Base-by-base conservation (phyloP, 2,888 invertebrate genomes). In the Ophion costatus region DNA sequence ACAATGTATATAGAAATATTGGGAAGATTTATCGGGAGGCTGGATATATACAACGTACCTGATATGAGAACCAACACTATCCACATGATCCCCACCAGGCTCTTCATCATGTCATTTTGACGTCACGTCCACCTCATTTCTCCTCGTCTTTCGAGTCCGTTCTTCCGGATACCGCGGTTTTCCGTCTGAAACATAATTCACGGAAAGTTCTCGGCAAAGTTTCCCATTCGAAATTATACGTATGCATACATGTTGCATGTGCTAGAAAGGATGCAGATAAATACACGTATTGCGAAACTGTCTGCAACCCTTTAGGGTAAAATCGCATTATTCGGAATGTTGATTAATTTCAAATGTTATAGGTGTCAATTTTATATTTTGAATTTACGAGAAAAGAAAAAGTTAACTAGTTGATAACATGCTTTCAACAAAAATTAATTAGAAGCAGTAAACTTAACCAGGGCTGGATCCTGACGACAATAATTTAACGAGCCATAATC, bases 31-130 rank as follows among this genome's bases (percentile, higher is more conserved):
- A 84, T 84, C 74, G 78, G 74, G 78, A 69, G 67, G 73, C 59
- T 57, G 17, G 24, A 42, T 70, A 70, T 76, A 59, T 66, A 69
- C 61, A 63, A 81, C 82, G 91, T 91, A 95, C 95, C 95, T 95
- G 95, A 95, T 94, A 95, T 94, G 92, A 95, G 94, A 93, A 95
- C 95, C 93, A 95, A 94, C 92, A 95, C 94, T 94, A 95, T 95
- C 95, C 95, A 95, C 95, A 95, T 95, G 94, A 95, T 95, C 94
- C 95, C 95, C 92, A 95, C 94, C 94, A 95, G 94, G 93, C 94
- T 95, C 95, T 95, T 95, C 95, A 95, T 95, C 94, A 93, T 95
- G 94, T 94, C 94, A 94, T 94, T 93, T 93, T 94, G 94, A 93
- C 94, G 93, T 95, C 95, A 95, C 94, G 94, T 94, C 93, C 94